Base-by-base conservation (phyloP, 2,113 vertebrate species). In the Ammodytes marinus region DNA sequence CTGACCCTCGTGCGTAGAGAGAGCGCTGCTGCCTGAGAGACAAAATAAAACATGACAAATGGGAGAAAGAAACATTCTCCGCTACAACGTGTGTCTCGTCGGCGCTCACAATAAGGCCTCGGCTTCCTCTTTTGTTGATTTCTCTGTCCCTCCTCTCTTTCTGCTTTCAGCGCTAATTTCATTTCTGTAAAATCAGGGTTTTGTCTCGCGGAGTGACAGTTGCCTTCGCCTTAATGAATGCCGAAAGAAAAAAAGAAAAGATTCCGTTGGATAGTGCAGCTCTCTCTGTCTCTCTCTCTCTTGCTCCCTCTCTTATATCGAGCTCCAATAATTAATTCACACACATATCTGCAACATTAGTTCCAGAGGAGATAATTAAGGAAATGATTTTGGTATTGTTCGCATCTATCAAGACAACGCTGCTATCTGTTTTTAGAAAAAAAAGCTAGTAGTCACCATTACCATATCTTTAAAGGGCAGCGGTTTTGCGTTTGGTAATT, bases 401-500 rank as follows among this genome's bases (percentile, higher is more conserved):
- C 90, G 86, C 92, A 92, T 94, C 90, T 89, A 92, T 88, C 74
- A 66, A 87, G 91, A 91, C 86, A 83, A 84, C 73, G 80, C 59
- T 27, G 88, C 92, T 90, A 91, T 92, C 92, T 90, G 90, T 89
- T 83, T 88, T 82, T 75, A 75, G 84, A 87, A 82, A 86, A 85
- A 27, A 27, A 27, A 27, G 88, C 91, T 87, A 87, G 75, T 88
- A 87, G 90, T 92, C 91, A 83, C 90, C 91, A 92, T 92, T 88
- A 90, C 88, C 71, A 77, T 94, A 94, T 93, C 93, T 94, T 92
- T 92, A 92, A 94, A 93, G 91, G 89, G 86, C 92, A 93, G 88
- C n/a, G 86, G 90, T 90, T 89, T 83, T 76, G 83, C 81, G 71
- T 93, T 92, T 91, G 85, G 82, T 94, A 93, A 91, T 94, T 93